Evolutionary conservation across 2,797 vertebrate species (phyloP).

Genomic region (Champsocephalus gunnari): DNA sequence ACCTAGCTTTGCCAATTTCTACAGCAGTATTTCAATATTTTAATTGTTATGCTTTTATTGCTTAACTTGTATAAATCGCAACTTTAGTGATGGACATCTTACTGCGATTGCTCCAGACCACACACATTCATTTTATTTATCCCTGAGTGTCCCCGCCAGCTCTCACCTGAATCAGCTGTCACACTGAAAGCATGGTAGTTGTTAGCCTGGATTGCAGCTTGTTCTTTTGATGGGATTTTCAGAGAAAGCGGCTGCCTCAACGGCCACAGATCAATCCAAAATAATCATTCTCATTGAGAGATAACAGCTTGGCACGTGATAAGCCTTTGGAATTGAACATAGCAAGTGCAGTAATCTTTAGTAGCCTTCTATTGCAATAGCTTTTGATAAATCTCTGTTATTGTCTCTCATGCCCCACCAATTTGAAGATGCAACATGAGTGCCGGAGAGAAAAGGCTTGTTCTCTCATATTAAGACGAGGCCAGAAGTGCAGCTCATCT

Average conservation of each 20-base stretch:
- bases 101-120: conserved; percentile 38
- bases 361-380: conserved; percentile 15
- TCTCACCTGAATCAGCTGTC: conserved; percentile 41
- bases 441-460: conserved; percentile 41
- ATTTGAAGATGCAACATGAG: conserved; percentile 7
- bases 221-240: conserved; percentile 37
- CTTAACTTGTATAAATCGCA: conserved; percentile 33
- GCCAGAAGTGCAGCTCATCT: conserved; percentile 22
- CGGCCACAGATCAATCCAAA: conserved; percentile 60
- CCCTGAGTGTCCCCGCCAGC: conserved; percentile 21
- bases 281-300: conserved; percentile 53
- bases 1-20: too few relatives aligned
- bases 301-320: conserved; percentile 55
- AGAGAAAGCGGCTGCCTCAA: conserved; percentile 29
- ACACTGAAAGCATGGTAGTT: conserved; percentile 35
- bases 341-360: conserved; percentile 45
- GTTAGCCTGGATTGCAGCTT: conserved; percentile 37
- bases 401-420: conserved; percentile 19
- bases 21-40: conserved; percentile 27
- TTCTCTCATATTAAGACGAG: conserved; percentile 37
- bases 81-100: conserved; percentile 32
- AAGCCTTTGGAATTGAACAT: conserved; percentile 43
- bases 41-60: conserved; percentile 25
- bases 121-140: conserved; percentile 40
- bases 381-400: conserved; percentile 62